Evolutionary conservation across 2,797 vertebrate genomes (phyloP), one percentile per base, ranked within the genome.

Genomic region (Varecia variegata): DNA sequence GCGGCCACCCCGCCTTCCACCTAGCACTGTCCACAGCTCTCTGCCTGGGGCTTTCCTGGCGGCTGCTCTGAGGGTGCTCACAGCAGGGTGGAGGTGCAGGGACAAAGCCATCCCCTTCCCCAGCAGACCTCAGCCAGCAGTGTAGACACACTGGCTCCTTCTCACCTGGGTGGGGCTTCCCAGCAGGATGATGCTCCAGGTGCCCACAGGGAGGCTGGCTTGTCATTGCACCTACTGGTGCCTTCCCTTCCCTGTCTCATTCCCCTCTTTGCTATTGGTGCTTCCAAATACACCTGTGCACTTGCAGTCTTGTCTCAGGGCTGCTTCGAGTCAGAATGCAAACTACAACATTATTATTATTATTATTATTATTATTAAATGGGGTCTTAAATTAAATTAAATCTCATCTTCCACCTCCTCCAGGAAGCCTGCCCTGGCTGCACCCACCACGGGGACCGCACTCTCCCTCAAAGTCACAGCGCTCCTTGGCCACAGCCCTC

Each of bases 341-440:
- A 93, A 43, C 50, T 5, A 27, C 65, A 17, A 8, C 20, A 25
- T 38, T 45, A 32, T 73, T 23, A 45, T 56, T 87, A 52, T 76
- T 79, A 20, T 54, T 38, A 68, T 54, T n/a, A n/a, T n/a, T 73
- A n/a, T n/a, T 40, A 27, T 14, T 50, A 56, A 45, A 56, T 32
- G 35, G 38, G 27, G 40, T 30, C 12, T 60, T 18, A 52, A 52
- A 52, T 52, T 50, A 17, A 50, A 50, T 50, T 52, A 52, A 52
- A 2, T 45, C n/a, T 38, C 62, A 3, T 62, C 45, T 70, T 43
- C n/a, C 1, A 0, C 80, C 58, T 94, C 97, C 67, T 96, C 82
- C 90, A 54, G 52, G 90, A 97, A 97, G 93, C 56, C 74, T 14
- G 15, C 21, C 62, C 45, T 13, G 82, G 30, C 30, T 89, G 45